Conservation (phyloP, 2,888 invertebrate genomes). For the Hemithea aestivaria region DNA sequence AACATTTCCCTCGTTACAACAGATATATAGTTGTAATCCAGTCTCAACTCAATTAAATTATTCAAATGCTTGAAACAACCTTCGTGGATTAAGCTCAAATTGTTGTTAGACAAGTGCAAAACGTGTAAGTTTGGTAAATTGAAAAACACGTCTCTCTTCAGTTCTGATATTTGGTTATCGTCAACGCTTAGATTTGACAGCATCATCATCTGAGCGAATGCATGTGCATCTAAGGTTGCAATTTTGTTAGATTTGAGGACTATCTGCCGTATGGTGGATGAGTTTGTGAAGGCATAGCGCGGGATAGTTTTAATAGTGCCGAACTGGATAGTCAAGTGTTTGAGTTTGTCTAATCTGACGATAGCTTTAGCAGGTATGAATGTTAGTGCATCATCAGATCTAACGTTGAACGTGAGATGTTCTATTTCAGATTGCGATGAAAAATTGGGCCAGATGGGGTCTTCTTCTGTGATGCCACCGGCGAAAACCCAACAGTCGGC, state of each 20-base stretch:
- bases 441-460: constrained; percentile 86
- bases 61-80: constrained; percentile 88
- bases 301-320: constrained; percentile 85
- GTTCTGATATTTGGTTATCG: constrained; percentile 86
- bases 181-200: constrained; percentile 84
- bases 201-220: constrained; percentile 86
- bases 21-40: constrained; percentile 87
- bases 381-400: constrained; percentile 83
- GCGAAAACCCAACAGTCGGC: constrained; percentile 88
- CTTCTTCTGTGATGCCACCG: constrained; percentile 80
- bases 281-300: constrained; percentile 86
- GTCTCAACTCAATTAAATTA: constrained; percentile 87
- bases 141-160: constrained; percentile 86
- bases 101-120: constrained; percentile 91
- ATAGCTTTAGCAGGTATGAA: constrained; percentile 86
- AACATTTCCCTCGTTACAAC: constrained; percentile 88
- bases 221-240: constrained; percentile 81
- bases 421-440: constrained; percentile 84
- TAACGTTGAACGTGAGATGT: constrained; percentile 84
- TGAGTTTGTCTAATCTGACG: constrained; percentile 82
- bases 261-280: constrained; percentile 84
- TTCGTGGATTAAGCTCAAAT: constrained; percentile 90
- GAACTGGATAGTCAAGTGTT: constrained; percentile 84
- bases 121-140: constrained; percentile 85
- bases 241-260: constrained; percentile 85